Base-by-base conservation (phyloP, 2,113 vertebrate species). In the Xiphias gladius region DNA sequence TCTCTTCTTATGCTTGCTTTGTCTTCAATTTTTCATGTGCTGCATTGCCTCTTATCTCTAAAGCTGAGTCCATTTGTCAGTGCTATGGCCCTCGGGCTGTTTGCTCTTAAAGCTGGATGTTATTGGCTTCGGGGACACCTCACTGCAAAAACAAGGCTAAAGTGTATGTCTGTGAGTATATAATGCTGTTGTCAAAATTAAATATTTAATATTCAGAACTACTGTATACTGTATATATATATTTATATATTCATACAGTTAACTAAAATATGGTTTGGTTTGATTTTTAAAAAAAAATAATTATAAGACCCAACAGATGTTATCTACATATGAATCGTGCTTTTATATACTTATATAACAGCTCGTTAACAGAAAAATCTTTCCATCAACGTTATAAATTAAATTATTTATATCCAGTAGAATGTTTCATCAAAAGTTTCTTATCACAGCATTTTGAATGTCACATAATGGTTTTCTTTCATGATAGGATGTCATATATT, bases 31-130 rank as follows among this genome's bases (percentile, higher is more conserved):
- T 61, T 20, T 80, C 48, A 58, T 2, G 1, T 70, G 55, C 52
- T 73, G 68, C 20, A 17, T 37, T 39, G 17, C 30, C 20, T 72
- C 54, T 81, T 71, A 83, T 81, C 81, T 65, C n/a, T 64, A 61
- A 69, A 72, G 26, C 0, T 11, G n/a, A 78, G 69, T n/a, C 30
- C 54, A 30, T 43, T 69, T 68, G 54, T 82, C 66, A 46, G 61
- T 54, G 62, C 2, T 20, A 14, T 2, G 12, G 37, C 17, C 30
- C 68, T 10, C 22, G 17, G 6, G 30, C 35, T 28, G 57, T 84
- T 80, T 82, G 55, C 55, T 73, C 39, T 41, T 67, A 66, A 50
- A 80, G 52, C 39, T 61, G 55, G 12, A 61, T 57, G 48, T 43
- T 57, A 43, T 76, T 58, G 41, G 57, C 43, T 68, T 64, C 16